Evolutionary conservation across 2,797 vertebrate genomes (phyloP).

Genomic region (Yasuhikotakia modesta): DNA sequence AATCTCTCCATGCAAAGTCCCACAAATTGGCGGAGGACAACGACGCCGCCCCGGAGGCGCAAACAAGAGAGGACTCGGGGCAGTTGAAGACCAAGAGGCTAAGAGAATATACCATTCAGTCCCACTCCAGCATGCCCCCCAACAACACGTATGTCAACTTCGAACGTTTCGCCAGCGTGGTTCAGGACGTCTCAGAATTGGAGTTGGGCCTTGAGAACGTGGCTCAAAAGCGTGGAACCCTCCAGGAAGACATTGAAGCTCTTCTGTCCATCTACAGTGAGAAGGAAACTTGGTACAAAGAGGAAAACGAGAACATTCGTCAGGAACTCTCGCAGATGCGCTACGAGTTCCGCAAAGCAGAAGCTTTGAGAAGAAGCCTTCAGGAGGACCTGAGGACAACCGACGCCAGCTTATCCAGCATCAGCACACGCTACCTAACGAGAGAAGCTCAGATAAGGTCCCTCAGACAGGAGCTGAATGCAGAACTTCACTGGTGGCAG

Average conservation of each 20-base stretch:
- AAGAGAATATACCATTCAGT: conserved; percentile 89
- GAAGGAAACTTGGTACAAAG: conserved; percentile 89
- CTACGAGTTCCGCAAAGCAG: conserved; percentile 82
- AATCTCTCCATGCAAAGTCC: conserved; percentile 81
- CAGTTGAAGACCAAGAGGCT: conserved; percentile 85
- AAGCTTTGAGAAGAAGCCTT: conserved; percentile 78
- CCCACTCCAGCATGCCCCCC: conserved; percentile 84
- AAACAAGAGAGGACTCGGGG: conserved; percentile 73
- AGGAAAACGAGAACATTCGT: conserved; percentile 78
- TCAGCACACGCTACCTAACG: conserved; percentile 73
- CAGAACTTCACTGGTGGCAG: conserved; percentile 83
- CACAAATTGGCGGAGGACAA: conserved; percentile 67
- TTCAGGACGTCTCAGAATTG: conserved; percentile 79
- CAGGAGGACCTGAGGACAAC: conserved; percentile 79
- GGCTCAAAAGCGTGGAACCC: conserved; percentile 65
- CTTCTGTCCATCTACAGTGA: conserved; percentile 85
- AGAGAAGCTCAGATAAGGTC: conserved; percentile 79
- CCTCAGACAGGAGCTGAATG: conserved; percentile 80
- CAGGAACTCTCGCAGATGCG: conserved; percentile 84
- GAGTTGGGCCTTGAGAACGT: conserved; percentile 73
- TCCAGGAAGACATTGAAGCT: conserved; percentile 84
- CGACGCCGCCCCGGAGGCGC: conserved; percentile 52
- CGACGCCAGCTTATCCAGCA: conserved; percentile 65
- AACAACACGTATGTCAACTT: conserved; percentile 90
- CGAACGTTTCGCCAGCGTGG: conserved; percentile 80